Evolutionary conservation across 2,113 vertebrate genomes (phyloP).

Genomic region (Nannobrachium achirus): DNA sequence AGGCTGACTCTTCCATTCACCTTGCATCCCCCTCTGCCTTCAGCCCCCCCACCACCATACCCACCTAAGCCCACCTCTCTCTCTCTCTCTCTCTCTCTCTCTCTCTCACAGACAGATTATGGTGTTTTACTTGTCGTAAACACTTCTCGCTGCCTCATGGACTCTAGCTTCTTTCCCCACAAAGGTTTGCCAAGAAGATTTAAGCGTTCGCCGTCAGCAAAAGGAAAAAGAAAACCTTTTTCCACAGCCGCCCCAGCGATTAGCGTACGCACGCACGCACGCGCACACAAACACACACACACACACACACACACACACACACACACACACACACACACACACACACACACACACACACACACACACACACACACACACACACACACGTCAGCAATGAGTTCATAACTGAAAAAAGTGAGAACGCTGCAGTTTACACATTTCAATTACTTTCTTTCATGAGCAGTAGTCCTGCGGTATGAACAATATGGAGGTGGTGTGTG

Average conservation of each 20-base stretch:
- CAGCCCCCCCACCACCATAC: not conserved
- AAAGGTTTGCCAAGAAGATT: not conserved
- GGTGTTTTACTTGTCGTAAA: not conserved
- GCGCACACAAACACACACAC: not conserved
- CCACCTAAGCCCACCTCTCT: not conserved
- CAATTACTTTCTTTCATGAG: constrained; percentile 41
- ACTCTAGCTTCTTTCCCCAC: no score
- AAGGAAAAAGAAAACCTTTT: constrained; percentile 10
- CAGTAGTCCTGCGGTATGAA: not conserved
- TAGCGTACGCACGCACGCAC: not conserved
- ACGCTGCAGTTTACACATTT: constrained; percentile 27
- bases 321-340: constrained; percentile 20
- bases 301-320: no score
- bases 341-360: no score
- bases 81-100: not conserved
- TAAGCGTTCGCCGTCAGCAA: constrained; percentile 35
- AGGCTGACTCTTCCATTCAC: no score
- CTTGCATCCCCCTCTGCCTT: no score
- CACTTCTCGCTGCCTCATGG: no score
- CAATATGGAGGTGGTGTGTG: not conserved
- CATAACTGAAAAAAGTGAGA: constrained; percentile 32
- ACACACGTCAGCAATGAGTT: constrained; percentile 51
- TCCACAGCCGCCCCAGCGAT: constrained; percentile 23
- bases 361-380: no score
- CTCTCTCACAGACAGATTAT: not conserved